Percentiles rank a stretch among this genome's conserved stretches.
phyloP scores from a whole-genome alignment of 2,113 vertebrate genomes.

The Syngnathoides biaculeatus region DNA sequence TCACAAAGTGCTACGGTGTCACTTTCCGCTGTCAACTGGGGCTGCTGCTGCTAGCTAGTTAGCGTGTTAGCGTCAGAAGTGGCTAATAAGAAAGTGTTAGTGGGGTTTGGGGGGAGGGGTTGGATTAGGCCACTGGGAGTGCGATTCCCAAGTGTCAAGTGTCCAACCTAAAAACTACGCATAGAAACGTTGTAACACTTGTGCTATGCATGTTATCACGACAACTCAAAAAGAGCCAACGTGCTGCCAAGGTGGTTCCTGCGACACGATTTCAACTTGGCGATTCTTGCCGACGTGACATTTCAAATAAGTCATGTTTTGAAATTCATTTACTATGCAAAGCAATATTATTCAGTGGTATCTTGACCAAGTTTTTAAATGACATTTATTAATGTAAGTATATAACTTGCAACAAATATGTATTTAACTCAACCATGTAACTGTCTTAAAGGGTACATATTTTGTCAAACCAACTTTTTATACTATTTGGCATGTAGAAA shows the following conservation, averaged over 20 bases:
- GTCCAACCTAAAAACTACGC: not conserved
- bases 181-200: not conserved
- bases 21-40: not conserved
- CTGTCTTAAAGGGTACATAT: too few relatives aligned
- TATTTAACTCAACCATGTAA: too few relatives aligned
- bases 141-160: not conserved
- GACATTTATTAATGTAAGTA: too few relatives aligned
- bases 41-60: constrained; percentile 37
- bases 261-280: not conserved
- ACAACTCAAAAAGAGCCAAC: not conserved
- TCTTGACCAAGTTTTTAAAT: too few relatives aligned
- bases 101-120: constrained; percentile 42
- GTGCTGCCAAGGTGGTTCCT: not conserved
- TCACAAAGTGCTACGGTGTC: not conserved
- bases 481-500: too few relatives aligned
- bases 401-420: too few relatives aligned
- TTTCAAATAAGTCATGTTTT: too few relatives aligned
- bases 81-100: constrained; percentile 30
- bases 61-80: constrained; percentile 51
- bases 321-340: too few relatives aligned
- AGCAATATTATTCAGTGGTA: too few relatives aligned
- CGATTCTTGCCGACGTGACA: too few relatives aligned
- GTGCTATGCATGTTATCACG: not conserved
- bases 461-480: too few relatives aligned
- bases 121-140: constrained; percentile 5